These are phyloP conservation scores for Condylostylus longicornis DNA, from an alignment of 1,140 invertebrate genomes.

Conservation along the genomic window DNA sequence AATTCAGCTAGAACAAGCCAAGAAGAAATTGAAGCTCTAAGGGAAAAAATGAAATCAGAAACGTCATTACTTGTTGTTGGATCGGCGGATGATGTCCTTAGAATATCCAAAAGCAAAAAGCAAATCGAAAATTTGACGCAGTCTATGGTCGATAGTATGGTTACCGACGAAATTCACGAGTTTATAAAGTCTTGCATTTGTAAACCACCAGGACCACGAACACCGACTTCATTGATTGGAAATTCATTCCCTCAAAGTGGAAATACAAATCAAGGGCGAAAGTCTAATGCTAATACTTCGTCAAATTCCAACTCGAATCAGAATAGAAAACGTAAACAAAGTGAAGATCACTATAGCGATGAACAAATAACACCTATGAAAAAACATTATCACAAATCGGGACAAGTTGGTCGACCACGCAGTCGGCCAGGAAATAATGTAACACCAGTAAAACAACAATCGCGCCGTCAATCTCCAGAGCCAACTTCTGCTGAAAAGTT, in stretches of 20 bases:
- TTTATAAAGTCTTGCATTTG: slow-evolving; percentile 42
- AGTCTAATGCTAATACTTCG: slow-evolving; percentile 10
- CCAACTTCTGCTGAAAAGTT: slow-evolving; percentile 20
- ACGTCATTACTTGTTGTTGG: slow-evolving; percentile 68
- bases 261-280: slow-evolving; percentile 21
- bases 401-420: slow-evolving; percentile 23
- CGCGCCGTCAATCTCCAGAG: neutral
- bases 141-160: slow-evolving; percentile 62
- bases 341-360: slow-evolving; percentile 10
- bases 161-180: slow-evolving; percentile 50
- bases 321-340: slow-evolving; percentile 23
- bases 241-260: too few relatives aligned
- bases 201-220: slow-evolving; percentile 42
- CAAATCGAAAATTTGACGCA: slow-evolving; percentile 63
- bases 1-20: slow-evolving; percentile 43
- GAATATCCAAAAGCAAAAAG: slow-evolving; percentile 54
- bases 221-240: slow-evolving; percentile 22
- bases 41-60: slow-evolving; percentile 58
- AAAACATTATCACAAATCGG: slow-evolving; percentile 12
- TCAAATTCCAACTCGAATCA: slow-evolving; percentile 24
- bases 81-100: slow-evolving; percentile 60
- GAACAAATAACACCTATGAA: slow-evolving; percentile 14
- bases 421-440: slow-evolving; percentile 11
- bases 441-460: slow-evolving; percentile 9
- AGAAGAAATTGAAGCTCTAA: slow-evolving; percentile 62